phyloP scores from a whole-genome alignment of 2,888 invertebrate species.

The Conops quadrifasciatus region DNA sequence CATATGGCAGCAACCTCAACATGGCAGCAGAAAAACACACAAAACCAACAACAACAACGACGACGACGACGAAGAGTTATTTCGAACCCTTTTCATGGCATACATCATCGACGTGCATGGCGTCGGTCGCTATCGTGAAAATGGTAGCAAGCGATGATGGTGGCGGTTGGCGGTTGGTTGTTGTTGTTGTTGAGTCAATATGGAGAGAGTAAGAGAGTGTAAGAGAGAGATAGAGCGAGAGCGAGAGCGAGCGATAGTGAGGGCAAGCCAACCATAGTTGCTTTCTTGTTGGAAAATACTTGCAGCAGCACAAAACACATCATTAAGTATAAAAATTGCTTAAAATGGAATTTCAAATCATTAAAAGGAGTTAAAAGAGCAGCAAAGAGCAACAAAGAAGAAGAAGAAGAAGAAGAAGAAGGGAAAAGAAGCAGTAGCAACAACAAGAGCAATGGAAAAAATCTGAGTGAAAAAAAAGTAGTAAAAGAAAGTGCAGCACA shows the following conservation, averaged over 20 bases:
- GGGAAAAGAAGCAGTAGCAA: neutral
- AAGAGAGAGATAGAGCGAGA: conserved; percentile 40
- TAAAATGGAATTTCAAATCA: conserved; percentile 67
- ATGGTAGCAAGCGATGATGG: conserved; percentile 5
- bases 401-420: conserved; percentile 16
- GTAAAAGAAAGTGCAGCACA: conserved; percentile 28
- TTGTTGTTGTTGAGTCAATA: too few species aligned
- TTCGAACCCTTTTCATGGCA: conserved; percentile 50
- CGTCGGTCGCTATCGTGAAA: neutral
- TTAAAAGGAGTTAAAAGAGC: conserved; percentile 51
- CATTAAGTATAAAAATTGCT: conserved; percentile 67
- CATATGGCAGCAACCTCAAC: conserved; percentile 48
- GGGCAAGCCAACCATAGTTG: conserved; percentile 41
- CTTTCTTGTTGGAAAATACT: neutral
- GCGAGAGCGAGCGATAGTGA: conserved; percentile 37
- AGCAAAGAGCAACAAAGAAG: conserved; percentile 42
- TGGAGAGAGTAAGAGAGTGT: conserved; percentile 26
- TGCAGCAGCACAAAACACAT: conserved; percentile 62
- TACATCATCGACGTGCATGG: conserved; percentile 54
- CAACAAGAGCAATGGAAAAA: neutral
- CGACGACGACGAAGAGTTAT: conserved; percentile 56
- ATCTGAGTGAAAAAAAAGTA: neutral
- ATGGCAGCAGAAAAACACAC: conserved; percentile 27
- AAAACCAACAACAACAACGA: conserved; percentile 25
- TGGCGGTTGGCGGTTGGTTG: conserved; percentile 29